phyloP scores from a whole-genome alignment of 1,140 invertebrate genomes.

The Octopus sinensis region DNA sequence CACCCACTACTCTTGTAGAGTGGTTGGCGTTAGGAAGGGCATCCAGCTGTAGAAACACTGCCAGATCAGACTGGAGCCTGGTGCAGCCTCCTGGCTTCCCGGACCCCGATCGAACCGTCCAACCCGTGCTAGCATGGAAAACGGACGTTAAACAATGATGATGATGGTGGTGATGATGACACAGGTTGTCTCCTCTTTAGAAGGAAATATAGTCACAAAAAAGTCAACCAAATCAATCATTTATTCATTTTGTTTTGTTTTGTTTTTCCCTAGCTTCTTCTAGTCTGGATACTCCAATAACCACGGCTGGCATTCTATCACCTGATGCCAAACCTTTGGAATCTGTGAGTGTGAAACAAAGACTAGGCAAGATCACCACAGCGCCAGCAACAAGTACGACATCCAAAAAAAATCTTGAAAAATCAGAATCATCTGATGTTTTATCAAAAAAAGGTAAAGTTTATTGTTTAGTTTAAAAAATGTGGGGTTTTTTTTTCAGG shows the following conservation, averaged over 20 bases:
- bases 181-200: too few species aligned
- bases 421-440: neutral
- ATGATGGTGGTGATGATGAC: too few species aligned
- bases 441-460: neutral
- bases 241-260: neutral
- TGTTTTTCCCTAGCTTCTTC: neutral
- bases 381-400: slow-evolving; percentile 36
- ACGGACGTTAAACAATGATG: too few species aligned
- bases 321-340: slow-evolving; percentile 17
- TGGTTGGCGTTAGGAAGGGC: too few species aligned
- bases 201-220: neutral
- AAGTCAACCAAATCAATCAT: neutral
- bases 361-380: slow-evolving; percentile 29
- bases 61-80: too few species aligned
- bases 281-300: neutral
- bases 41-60: too few species aligned
- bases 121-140: too few species aligned
- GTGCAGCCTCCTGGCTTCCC: too few species aligned
- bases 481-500: too few species aligned
- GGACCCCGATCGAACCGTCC: too few species aligned
- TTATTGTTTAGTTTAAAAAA: neutral
- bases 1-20: too few species aligned
- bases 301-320: slow-evolving; percentile 27
- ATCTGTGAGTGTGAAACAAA: slow-evolving; percentile 24
- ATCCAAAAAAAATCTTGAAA: neutral